These are phyloP conservation scores for Drosophila equinoxialis DNA, from an alignment of 1,140 invertebrate genomes.

Conservation along the genomic window DNA sequence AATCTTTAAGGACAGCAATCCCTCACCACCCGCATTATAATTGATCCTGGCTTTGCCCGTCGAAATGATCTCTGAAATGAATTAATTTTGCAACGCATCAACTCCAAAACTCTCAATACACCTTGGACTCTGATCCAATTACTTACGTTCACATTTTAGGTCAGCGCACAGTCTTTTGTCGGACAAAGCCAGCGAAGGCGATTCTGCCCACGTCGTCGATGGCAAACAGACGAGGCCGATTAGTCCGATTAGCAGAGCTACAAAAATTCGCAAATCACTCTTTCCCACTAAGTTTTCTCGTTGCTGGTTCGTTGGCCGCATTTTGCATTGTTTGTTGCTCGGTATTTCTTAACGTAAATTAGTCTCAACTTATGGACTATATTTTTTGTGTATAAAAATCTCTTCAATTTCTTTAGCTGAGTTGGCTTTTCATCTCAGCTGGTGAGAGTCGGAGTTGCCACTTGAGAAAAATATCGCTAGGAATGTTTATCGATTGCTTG, in stretches of 20 bases:
- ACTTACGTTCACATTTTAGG: slow-evolving; percentile 86
- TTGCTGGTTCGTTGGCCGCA: slow-evolving; percentile 59
- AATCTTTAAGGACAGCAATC: slow-evolving; percentile 86
- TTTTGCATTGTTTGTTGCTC: slow-evolving; percentile 69
- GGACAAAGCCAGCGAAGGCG: slow-evolving; percentile 82
- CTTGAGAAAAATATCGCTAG: slow-evolving; percentile 13
- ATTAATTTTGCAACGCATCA: slow-evolving; percentile 33
- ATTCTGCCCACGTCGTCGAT: slow-evolving; percentile 55
- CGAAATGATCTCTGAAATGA: slow-evolving; percentile 86
- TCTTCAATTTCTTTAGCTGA: slow-evolving; percentile 55
- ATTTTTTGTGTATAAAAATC: slow-evolving; percentile 74
- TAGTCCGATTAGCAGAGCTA: slow-evolving; percentile 30
- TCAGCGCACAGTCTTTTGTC: slow-evolving; percentile 86
- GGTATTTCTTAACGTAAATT: slow-evolving; percentile 26
- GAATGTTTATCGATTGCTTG: background rate
- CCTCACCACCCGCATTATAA: slow-evolving; percentile 85
- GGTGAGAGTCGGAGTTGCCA: slow-evolving; percentile 32
- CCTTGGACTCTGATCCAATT: slow-evolving; percentile 35
- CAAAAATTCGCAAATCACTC: slow-evolving; percentile 37
- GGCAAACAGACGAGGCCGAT: slow-evolving; percentile 55
- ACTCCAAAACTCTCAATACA: slow-evolving; percentile 11
- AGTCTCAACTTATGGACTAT: slow-evolving; percentile 37
- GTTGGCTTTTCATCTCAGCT: slow-evolving; percentile 70
- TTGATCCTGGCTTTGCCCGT: slow-evolving; percentile 85
- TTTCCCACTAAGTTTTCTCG: slow-evolving; percentile 36